These are phyloP conservation scores for Dryocosmus kuriphilus DNA, from an alignment of 2,888 invertebrate genomes.

Conservation along the genomic window DNA sequence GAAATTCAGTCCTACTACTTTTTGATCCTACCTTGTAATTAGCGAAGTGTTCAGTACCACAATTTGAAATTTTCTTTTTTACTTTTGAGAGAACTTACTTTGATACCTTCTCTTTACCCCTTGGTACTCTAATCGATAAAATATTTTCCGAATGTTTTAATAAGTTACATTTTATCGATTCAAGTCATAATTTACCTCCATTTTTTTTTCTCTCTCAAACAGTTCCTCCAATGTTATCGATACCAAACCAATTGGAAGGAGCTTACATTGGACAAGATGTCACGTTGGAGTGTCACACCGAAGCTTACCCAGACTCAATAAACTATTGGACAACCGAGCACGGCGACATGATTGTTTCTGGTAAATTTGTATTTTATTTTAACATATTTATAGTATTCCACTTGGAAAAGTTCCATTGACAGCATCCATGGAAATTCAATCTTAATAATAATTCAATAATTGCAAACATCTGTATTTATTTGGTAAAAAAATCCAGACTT, in stretches of 20 bases:
- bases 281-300: constrained; percentile 92
- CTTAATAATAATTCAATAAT: background rate
- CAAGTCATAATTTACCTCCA: background rate
- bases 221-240: constrained; percentile 97
- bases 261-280: constrained; percentile 94
- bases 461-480: background rate
- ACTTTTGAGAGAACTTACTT: no score
- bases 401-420: background rate
- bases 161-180: background rate
- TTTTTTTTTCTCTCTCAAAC: constrained; percentile 53
- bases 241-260: constrained; percentile 94
- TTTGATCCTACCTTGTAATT: no score
- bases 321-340: constrained; percentile 96
- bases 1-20: no score
- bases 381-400: background rate
- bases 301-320: constrained; percentile 94
- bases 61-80: no score
- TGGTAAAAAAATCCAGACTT: background rate
- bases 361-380: constrained; percentile 78
- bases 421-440: background rate
- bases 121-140: no score
- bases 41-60: no score
- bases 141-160: no score
- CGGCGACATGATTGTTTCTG: constrained; percentile 95
- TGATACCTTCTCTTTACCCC: no score